phyloP scores from a whole-genome alignment of 2,113 vertebrate genomes.

The Suncus etruscus region DNA sequence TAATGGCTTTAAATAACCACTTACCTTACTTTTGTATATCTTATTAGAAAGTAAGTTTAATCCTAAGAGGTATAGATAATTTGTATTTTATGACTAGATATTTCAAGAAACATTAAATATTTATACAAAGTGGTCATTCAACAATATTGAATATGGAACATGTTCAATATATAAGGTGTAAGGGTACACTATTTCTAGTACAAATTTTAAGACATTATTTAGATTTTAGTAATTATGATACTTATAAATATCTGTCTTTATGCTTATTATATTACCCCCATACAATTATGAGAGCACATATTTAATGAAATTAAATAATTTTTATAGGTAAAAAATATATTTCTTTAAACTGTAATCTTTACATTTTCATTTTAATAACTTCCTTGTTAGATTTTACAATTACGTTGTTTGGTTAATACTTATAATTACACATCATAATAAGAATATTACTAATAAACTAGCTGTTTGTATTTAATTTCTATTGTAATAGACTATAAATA shows the following conservation, averaged over 20 bases:
- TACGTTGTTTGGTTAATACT: neutral
- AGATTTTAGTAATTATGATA: neutral
- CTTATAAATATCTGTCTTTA: neutral
- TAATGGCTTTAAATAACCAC: constrained; percentile 52
- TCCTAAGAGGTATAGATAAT: constrained; percentile 67
- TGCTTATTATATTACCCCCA: constrained; percentile 11
- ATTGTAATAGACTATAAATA: neutral
- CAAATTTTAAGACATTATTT: neutral
- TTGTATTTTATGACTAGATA: constrained; percentile 61
- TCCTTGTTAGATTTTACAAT: constrained; percentile 38
- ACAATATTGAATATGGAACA: neutral
- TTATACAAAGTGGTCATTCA: constrained; percentile 52
- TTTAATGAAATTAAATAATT: constrained; percentile 14
- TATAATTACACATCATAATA: neutral
- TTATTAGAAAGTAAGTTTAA: constrained; percentile 70
- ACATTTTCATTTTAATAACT: neutral
- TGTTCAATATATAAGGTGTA: neutral
- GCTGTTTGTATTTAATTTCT: neutral
- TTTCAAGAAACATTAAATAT: constrained; percentile 52
- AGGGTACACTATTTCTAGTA: neutral
- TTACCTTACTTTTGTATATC: constrained; percentile 58
- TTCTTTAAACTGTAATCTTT: neutral
- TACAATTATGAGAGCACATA: neutral
- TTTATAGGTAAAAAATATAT: neutral
- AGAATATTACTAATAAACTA: neutral